Evolutionary conservation across 2,888 invertebrate species (phyloP).

Genomic region (Diaprepes abbreviatus): DNA sequence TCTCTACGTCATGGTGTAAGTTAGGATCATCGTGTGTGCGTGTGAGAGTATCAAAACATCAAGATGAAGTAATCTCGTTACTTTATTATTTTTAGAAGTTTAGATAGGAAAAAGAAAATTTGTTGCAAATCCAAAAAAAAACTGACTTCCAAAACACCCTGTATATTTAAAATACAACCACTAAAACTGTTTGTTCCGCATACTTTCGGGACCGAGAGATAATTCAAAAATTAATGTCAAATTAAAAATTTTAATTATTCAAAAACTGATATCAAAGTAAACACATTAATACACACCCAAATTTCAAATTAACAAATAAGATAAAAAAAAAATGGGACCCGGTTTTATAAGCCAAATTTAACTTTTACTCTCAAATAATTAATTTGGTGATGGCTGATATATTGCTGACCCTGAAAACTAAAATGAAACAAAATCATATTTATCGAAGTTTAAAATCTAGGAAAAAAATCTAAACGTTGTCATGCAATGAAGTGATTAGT

Average conservation of each 20-base stretch:
- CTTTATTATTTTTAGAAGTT: too few relatives aligned
- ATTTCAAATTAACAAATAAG: background rate
- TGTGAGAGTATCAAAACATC: too few relatives aligned
- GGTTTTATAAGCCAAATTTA: background rate
- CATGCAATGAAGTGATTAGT: background rate
- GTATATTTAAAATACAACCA: too few relatives aligned
- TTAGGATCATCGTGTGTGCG: too few relatives aligned
- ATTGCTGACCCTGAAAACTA: background rate
- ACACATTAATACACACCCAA: slow-evolving; percentile 3
- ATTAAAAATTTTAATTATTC: background rate
- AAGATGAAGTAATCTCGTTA: too few relatives aligned
- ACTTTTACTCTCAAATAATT: background rate
- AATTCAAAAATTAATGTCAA: too few relatives aligned
- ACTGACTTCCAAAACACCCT: too few relatives aligned
- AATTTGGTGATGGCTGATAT: background rate
- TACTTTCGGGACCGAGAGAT: too few relatives aligned
- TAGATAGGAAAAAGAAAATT: too few relatives aligned
- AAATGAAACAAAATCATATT: background rate
- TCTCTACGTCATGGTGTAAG: too few relatives aligned
- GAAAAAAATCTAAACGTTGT: background rate
- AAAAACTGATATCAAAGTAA: background rate
- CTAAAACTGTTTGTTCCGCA: too few relatives aligned
- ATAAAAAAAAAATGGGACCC: background rate
- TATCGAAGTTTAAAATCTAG: background rate
- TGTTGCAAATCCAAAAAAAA: too few relatives aligned